Conservation (phyloP, 2,113 vertebrate species). For the Engraulis encrasicolus region DNA sequence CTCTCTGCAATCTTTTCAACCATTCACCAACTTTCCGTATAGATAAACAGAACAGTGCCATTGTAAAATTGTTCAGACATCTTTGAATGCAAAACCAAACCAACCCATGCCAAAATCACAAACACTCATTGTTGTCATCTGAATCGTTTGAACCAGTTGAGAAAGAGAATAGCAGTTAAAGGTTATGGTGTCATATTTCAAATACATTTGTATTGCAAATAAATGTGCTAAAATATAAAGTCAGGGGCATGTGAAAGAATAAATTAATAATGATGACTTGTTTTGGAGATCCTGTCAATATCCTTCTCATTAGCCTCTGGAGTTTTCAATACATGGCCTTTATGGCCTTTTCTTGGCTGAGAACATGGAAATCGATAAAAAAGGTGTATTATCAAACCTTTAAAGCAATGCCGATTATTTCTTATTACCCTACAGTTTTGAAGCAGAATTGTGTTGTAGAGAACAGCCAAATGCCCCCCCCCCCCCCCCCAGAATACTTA, state of each 20-base stretch:
- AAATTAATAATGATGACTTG: neutral
- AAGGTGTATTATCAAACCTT: too few relatives aligned
- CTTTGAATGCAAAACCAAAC: slow-evolving; percentile 21
- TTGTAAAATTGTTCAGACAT: slow-evolving; percentile 53
- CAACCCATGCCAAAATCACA: slow-evolving; percentile 22
- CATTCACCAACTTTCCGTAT: slow-evolving; percentile 28
- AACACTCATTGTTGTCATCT: neutral
- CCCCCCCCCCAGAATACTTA: too few relatives aligned
- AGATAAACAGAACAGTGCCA: slow-evolving; percentile 39
- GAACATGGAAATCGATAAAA: too few relatives aligned
- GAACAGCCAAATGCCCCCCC: too few relatives aligned
- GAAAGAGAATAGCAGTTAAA: slow-evolving; percentile 10
- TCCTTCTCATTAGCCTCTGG: too few relatives aligned
- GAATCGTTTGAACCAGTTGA: slow-evolving; percentile 17
- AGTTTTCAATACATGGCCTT: too few relatives aligned
- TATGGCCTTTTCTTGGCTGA: too few relatives aligned
- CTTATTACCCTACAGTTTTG: too few relatives aligned
- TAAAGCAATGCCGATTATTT: too few relatives aligned
- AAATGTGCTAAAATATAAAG: slow-evolving; percentile 21
- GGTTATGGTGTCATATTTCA: neutral
- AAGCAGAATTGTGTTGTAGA: too few relatives aligned
- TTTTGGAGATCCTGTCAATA: neutral
- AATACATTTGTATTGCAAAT: slow-evolving; percentile 34
- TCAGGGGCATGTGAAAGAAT: slow-evolving; percentile 24
- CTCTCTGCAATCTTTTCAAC: neutral